Evolutionary conservation across 2,797 vertebrate species (phyloP), one percentile per base, ranked within the genome.

Genomic region (Rostrhamus sociabilis): DNA sequence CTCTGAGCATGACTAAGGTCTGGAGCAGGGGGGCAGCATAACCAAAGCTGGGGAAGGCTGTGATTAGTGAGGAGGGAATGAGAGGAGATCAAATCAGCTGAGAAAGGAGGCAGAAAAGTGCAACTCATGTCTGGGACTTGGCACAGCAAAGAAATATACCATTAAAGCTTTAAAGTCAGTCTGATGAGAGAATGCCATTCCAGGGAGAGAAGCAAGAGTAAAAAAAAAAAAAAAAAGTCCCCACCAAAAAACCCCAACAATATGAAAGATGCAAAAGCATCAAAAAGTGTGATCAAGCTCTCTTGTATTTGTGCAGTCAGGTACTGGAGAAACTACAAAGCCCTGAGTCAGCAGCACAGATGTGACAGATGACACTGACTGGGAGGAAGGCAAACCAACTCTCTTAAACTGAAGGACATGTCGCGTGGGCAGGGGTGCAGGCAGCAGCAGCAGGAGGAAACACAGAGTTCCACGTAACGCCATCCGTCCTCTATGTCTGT

Each of bases 21-120:
- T 91, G 95, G 91, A 96, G 93, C 93, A 97, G 95, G 92, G 95
- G 95, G 91, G 95, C 93, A 96, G 95, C 94, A 95, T 84, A 86
- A 96, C 92, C 85, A 85, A 91, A 86, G 96, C 85, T 88, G 90
- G 91, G 17, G 58, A 79, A 91, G 42, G 90, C 67, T 73, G 58
- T 55, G 78, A 77, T 55, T 62, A 93, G 45, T 1, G 2, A 92
- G 48, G 12, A 94, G 56, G 81, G 97, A 94, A 91, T 13, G 52
- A 89, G 60, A 84, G 68, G 52, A 84, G 80, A 92, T 68, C 64
- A 88, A 62, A 93, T 48, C 86, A 90, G 75, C 48, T 78, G 32
- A 58, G 58, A 90, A 86, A 93, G 31, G 18, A 88, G 92, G 66
- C 81, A 93, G 75, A 52, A 82, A 91, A 91, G 62, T 18, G 58